Conservation (phyloP, 1,140 invertebrate genomes). For the Colletes latitarsis region DNA sequence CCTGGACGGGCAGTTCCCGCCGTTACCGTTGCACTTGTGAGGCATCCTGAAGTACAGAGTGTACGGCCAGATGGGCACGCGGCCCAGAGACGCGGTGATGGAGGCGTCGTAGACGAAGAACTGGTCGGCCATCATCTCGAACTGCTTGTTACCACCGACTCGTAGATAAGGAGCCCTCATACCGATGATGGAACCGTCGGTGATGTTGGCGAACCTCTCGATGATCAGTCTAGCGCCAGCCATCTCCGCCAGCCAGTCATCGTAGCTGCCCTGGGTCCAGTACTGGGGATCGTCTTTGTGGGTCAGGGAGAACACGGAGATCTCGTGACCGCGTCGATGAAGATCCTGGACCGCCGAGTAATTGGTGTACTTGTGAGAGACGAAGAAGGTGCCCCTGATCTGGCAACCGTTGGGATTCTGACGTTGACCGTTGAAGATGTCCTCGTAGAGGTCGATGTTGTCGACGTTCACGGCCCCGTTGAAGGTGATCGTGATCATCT, state of each 20-base stretch:
- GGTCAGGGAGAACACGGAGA: constrained; percentile 95
- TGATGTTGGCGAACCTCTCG: constrained; percentile 95
- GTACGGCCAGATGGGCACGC: constrained; percentile 97
- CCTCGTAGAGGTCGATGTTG: constrained; percentile 95
- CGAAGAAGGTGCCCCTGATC: constrained; percentile 96
- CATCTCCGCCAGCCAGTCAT: constrained; percentile 97
- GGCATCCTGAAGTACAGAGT: constrained; percentile 97
- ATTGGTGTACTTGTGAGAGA: constrained; percentile 97
- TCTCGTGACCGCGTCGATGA: constrained; percentile 95
- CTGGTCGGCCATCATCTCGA: constrained; percentile 97
- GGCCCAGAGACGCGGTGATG: constrained; percentile 93
- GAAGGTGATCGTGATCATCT: constrained; percentile 97
- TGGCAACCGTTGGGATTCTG: constrained; percentile 97
- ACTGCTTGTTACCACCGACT: constrained; percentile 96
- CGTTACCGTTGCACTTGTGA: constrained; percentile 96
- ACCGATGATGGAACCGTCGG: constrained; percentile 93
- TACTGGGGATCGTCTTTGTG: constrained; percentile 95
- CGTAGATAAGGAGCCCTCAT: constrained; percentile 94
- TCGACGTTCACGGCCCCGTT: constrained; percentile 97
- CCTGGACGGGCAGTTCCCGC: constrained; percentile 94
- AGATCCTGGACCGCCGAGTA: constrained; percentile 96
- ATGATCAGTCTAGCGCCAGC: constrained; percentile 94
- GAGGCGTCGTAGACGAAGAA: constrained; percentile 97
- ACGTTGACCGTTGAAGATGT: constrained; percentile 92
- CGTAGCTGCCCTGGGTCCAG: constrained; percentile 93